Conservation (phyloP, 2,797 vertebrate species). For the Betta splendens region DNA sequence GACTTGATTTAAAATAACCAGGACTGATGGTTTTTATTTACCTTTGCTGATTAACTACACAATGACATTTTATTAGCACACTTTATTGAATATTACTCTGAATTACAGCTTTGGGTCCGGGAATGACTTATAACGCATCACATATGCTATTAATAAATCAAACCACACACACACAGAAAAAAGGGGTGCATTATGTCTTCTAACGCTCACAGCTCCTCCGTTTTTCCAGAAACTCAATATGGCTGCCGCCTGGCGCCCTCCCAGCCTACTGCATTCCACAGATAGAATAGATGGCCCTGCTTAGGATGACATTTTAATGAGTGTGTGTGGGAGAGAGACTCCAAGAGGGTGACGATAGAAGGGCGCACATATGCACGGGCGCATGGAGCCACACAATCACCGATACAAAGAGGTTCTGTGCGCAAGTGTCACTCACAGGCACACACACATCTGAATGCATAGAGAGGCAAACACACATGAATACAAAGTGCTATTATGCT, state of each 20-base stretch:
- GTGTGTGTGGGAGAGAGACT: slow-evolving; percentile 67
- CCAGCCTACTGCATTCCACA: slow-evolving; percentile 68
- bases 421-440: slow-evolving; percentile 26
- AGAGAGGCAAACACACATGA: slow-evolving; percentile 30
- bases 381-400: slow-evolving; percentile 42
- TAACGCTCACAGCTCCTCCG: slow-evolving; percentile 12
- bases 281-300: slow-evolving; percentile 71
- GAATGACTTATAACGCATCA: neutral
- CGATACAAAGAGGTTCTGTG: slow-evolving; percentile 61
- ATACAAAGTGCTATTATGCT: slow-evolving; percentile 25
- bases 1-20: neutral
- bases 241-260: slow-evolving; percentile 38
- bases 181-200: slow-evolving; percentile 21
- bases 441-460: slow-evolving; percentile 1
- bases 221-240: slow-evolving; percentile 63
- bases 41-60: neutral
- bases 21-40: neutral
- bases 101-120: no score
- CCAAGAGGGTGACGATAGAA: slow-evolving; percentile 62
- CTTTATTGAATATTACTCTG: neutral
- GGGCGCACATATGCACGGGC: slow-evolving; percentile 27
- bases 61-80: no score
- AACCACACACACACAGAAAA: slow-evolving; percentile 25
- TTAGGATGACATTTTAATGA: slow-evolving; percentile 77
- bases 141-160: neutral